A percentile compares a stretch with the other conserved stretches of the same genome.
These are phyloP conservation scores for Conchocele bisecta DNA, from an alignment of 2,888 invertebrate species.

Conservation along the genomic window DNA sequence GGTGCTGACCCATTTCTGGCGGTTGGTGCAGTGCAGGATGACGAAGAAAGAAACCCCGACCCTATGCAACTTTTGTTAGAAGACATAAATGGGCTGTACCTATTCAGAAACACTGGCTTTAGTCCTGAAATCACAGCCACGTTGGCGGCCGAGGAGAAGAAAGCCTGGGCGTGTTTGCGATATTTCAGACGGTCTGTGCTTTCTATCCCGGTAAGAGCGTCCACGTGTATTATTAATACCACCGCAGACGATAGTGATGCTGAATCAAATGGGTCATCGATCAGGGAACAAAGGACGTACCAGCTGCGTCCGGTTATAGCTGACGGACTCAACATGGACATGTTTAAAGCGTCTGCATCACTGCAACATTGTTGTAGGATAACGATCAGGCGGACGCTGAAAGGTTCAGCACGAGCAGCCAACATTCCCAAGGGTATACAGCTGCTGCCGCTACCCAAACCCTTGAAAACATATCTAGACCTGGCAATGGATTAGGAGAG, in stretches of 20 bases:
- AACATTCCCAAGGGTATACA: constrained; percentile 53
- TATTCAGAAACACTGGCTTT: constrained; percentile 63
- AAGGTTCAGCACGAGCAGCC: not conserved
- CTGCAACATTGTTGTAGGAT: constrained; percentile 59
- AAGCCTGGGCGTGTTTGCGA: constrained; percentile 52
- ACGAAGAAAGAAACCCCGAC: constrained; percentile 34
- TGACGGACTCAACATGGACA: constrained; percentile 34
- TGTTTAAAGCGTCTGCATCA: constrained; percentile 40
- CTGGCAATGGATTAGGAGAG: constrained; percentile 50
- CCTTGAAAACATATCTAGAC: constrained; percentile 58
- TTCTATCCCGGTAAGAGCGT: constrained; percentile 42
- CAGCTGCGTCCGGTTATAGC: constrained; percentile 54
- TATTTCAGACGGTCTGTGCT: constrained; percentile 51
- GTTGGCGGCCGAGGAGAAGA: constrained; percentile 51
- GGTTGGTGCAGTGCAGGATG: constrained; percentile 11
- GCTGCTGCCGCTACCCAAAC: constrained; percentile 51
- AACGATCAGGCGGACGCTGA: constrained; percentile 37
- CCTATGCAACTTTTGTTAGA: constrained; percentile 58
- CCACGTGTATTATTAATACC: constrained; percentile 48
- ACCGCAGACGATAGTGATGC: constrained; percentile 10
- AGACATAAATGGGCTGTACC: constrained; percentile 61
- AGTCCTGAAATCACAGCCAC: constrained; percentile 47
- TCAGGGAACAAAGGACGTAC: constrained; percentile 25
- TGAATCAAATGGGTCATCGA: constrained; percentile 4
- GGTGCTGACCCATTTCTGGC: constrained; percentile 60